Conservation (phyloP, 2,888 invertebrate species). For the Netelia inedita region DNA sequence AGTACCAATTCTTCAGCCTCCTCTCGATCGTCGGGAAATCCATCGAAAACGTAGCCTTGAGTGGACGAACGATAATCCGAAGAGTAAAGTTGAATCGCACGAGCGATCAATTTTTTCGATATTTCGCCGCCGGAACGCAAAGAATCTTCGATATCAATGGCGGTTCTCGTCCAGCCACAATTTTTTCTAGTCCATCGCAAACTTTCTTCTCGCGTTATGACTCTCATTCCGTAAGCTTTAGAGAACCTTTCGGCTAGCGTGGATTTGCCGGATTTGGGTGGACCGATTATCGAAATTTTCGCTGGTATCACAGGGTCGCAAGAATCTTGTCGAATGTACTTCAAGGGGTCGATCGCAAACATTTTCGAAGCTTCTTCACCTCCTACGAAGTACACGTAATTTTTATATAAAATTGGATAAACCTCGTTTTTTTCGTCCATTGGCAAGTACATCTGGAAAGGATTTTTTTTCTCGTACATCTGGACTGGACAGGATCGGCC, state of each 20-base stretch:
- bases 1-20: conserved; percentile 86
- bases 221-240: conserved; percentile 86
- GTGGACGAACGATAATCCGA: conserved; percentile 86
- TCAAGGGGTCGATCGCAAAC: conserved; percentile 87
- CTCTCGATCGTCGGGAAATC: conserved; percentile 87
- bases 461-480: conserved; percentile 85
- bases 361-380: conserved; percentile 85
- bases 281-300: conserved; percentile 87
- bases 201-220: conserved; percentile 87
- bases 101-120: conserved; percentile 85
- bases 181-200: conserved; percentile 86
- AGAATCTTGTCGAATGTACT: conserved; percentile 86
- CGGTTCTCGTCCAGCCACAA: conserved; percentile 86
- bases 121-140: conserved; percentile 85
- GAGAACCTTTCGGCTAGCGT: conserved; percentile 87
- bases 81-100: conserved; percentile 86
- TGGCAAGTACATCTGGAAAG: conserved; percentile 86
- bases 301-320: conserved; percentile 86
- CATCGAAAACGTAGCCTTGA: conserved; percentile 88
- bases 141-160: conserved; percentile 83
- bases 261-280: conserved; percentile 89
- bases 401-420: conserved; percentile 87
- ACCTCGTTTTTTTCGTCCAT: conserved; percentile 84
- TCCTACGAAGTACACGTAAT: conserved; percentile 87
- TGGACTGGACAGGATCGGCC: conserved; percentile 89